Evolutionary conservation across 2,888 invertebrate genomes (phyloP), one percentile per base, ranked within the genome.

Genomic region (Nomada flava): DNA sequence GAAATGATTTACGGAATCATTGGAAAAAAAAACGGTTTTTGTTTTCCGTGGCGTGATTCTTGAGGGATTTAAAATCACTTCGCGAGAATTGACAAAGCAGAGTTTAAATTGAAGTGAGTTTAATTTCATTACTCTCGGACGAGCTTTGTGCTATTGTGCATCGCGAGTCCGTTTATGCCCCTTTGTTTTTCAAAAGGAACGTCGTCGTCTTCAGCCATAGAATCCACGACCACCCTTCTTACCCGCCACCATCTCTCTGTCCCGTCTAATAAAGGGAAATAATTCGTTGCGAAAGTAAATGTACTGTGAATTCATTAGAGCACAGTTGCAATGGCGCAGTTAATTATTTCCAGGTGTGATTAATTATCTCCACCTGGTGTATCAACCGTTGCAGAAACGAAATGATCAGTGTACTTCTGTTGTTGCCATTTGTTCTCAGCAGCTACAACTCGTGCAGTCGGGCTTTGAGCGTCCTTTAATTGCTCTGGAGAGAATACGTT

Each of bases 321-420:
- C 62, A 59, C 68, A 42, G 67, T 83, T 53, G 67, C 83, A 74
- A 59, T 74, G 63, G 83, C 29, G 67, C 67, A 71, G 83, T 83
- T 77, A 77, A 83, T 83, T 83, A 83, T 77, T 68, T 74, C 83
- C 83, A 74, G 77, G 73, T 77, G 75, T 59, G 83, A 83, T 82
- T 82, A 82, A 77, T 83, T 83, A 83, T 71, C 77, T 67, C 47
- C 76, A 76, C 26, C 73, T 26, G 82, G 60, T 55, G 69, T 59
- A 63, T 69, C 64, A 44, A 29, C 26, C 26, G 65, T 59, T 44
- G 70, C 52, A 63, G 23, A 60, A 70, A 75, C 60, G 23, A 75
- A 81, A 76, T 70, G 65, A 73, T 83, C 53, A 69, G 55, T 68
- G 23, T 55, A 36, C 71, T 68, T 50, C 47, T 70, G 47, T 62